phyloP scores from a whole-genome alignment of 2,113 vertebrate genomes.

The Ranitomeya variabilis region DNA sequence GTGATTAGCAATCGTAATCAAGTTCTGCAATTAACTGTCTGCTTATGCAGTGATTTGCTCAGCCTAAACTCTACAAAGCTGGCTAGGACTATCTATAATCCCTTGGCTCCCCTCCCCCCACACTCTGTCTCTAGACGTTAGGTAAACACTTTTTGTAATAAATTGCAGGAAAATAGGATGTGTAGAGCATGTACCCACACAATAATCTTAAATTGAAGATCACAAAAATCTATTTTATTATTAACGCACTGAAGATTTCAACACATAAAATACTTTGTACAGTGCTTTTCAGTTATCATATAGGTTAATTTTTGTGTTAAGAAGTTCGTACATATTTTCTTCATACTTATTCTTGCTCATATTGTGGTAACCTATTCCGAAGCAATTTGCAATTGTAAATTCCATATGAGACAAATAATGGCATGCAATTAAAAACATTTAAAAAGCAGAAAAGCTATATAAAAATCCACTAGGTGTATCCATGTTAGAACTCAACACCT shows the following conservation, averaged over 20 bases:
- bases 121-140: slow-evolving; percentile 42
- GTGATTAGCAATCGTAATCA: slow-evolving; percentile 85
- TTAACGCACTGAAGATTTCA: neutral
- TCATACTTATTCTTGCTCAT: too few species aligned
- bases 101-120: slow-evolving; percentile 26
- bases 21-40: slow-evolving; percentile 81
- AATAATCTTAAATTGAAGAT: neutral
- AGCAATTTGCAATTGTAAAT: too few species aligned
- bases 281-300: neutral
- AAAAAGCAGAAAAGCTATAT: too few species aligned
- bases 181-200: slow-evolving; percentile 13
- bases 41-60: slow-evolving; percentile 72
- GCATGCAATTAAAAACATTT: too few species aligned
- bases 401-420: too few species aligned
- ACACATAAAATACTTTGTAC: neutral
- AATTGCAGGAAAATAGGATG: slow-evolving; percentile 1
- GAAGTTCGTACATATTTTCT: too few species aligned
- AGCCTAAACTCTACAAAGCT: slow-evolving; percentile 61
- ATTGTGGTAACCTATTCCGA: too few species aligned
- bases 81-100: slow-evolving; percentile 55
- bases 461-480: too few species aligned
- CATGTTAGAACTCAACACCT: too few species aligned
- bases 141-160: slow-evolving; percentile 43
- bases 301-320: too few species aligned
- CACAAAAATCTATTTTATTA: neutral